phyloP scores from a whole-genome alignment of 2,888 invertebrate species.

The Priocnemis perturbator region DNA sequence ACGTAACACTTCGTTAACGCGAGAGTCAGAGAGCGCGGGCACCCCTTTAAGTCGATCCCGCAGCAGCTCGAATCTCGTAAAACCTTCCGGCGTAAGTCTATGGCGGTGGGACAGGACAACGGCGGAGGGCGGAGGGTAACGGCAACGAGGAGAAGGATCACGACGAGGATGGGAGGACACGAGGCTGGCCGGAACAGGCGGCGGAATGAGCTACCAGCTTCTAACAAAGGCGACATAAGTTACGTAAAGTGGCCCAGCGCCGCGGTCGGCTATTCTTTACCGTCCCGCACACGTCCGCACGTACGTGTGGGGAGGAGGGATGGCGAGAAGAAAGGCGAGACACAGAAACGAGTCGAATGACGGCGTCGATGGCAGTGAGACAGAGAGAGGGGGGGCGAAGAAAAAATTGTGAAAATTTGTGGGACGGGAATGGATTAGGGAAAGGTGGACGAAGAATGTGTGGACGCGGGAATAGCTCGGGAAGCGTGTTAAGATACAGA shows the following conservation, averaged over 20 bases:
- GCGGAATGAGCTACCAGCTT: conserved; percentile 41
- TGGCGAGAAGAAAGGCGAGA: too few relatives aligned
- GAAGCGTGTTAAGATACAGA: too few relatives aligned
- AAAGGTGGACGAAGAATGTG: too few relatives aligned
- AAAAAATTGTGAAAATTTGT: neutral
- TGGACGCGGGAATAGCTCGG: too few relatives aligned
- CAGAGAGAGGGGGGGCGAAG: neutral
- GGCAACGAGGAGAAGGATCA: neutral
- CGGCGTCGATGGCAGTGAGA: too few relatives aligned
- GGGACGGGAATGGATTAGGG: too few relatives aligned
- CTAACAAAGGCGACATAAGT: conserved; percentile 69
- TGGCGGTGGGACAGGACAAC: conserved; percentile 1
- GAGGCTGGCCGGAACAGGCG: conserved; percentile 16
- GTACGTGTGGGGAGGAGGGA: neutral
- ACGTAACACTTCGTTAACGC: too few relatives aligned
- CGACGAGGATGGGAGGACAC: neutral
- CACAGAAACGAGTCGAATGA: too few relatives aligned
- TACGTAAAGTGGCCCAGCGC: conserved; percentile 63
- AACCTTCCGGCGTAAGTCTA: too few relatives aligned
- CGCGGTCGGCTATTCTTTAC: conserved; percentile 58
- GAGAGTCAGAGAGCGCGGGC: too few relatives aligned
- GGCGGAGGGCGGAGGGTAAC: neutral
- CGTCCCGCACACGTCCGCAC: neutral
- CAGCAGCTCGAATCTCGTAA: too few relatives aligned
- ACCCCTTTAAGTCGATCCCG: too few relatives aligned